These are phyloP conservation scores for Heliconius melpomene DNA, from an alignment of 1,140 invertebrate species.

Conservation along the genomic window DNA sequence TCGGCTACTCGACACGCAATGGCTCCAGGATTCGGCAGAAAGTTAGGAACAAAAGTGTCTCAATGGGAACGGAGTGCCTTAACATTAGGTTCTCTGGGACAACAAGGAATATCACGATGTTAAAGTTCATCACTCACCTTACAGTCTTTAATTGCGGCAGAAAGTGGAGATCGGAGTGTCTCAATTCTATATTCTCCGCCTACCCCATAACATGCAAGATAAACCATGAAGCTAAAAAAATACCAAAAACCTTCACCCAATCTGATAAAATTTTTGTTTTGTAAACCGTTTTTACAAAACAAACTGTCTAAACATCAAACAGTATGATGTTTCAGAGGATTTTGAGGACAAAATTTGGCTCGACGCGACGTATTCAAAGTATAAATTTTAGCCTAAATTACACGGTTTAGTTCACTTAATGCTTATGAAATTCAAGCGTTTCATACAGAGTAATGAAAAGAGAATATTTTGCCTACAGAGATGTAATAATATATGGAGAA, in stretches of 20 bases:
- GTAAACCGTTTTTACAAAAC: not conserved
- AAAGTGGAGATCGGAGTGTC: no score
- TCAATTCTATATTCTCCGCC: no score
- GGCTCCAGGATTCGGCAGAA: no score
- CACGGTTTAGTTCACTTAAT: constrained; percentile 31
- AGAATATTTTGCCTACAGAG: not conserved
- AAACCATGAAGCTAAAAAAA: no score
- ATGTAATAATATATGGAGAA: not conserved
- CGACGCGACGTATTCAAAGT: constrained; percentile 16
- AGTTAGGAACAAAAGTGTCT: no score
- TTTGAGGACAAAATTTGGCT: constrained; percentile 11
- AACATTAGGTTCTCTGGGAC: no score
- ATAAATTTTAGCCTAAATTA: constrained; percentile 29
- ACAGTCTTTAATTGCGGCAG: no score
- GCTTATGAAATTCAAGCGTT: constrained; percentile 35
- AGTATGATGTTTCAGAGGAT: constrained; percentile 1
- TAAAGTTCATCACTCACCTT: no score
- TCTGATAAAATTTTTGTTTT: not conserved
- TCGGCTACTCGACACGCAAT: no score
- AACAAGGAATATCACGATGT: no score
- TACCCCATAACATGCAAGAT: no score
- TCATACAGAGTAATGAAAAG: constrained; percentile 17
- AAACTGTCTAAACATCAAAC: not conserved
- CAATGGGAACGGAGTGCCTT: no score
- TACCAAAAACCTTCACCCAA: not conserved